Evolutionary conservation across 2,113 vertebrate genomes (phyloP), one percentile per base, ranked within the genome.

Genomic region (Gymnogyps californianus): DNA sequence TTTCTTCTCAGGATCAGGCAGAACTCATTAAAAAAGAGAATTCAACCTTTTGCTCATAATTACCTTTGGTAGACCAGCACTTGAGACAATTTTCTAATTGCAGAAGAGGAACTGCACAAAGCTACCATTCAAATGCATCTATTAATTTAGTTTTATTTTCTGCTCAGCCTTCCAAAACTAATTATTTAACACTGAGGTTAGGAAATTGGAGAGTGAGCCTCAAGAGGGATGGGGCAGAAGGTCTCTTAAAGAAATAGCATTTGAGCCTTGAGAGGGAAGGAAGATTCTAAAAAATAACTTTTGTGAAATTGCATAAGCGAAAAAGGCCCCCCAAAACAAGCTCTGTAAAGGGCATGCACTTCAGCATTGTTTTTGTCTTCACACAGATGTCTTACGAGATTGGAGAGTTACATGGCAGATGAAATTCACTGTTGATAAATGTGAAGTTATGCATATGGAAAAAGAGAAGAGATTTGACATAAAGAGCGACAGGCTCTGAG

Each of bases 131-230:
- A 95, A 79, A 89, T 28, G 32, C 81, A 87, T 72, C 87, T 88
- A 79, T 97, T 94, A 96, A 96, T 96, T 97, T 95, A 71, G 55
- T 86, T 97, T 97, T 97, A 93, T 97, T 97, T 98, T 97, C 92
- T 96, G 92, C 79, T 87, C 62, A 92, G 83, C 32, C 49, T 82
- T 97, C 86, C 90, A 78, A 96, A 89, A 93, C 91, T 97, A 96
- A 97, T 96, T 95, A 90, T 92, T 90, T 95, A 96, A 94, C 89
- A 91, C 76, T 75, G 32, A 95, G 54, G 52, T 89, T 86, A 86
- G 67, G 20, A 86, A 96, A 96, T 44, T 89, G 76, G 83, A 93
- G 44, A 91, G 25, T 13, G 6, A 93, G 58, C 55, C 82, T 70
- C 87, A 74, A 71, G 54, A 82, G 65, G 44, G 32, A 89, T 44